Evolutionary conservation across 2,888 invertebrate species (phyloP).

Genomic region (Corbicula japonica): DNA sequence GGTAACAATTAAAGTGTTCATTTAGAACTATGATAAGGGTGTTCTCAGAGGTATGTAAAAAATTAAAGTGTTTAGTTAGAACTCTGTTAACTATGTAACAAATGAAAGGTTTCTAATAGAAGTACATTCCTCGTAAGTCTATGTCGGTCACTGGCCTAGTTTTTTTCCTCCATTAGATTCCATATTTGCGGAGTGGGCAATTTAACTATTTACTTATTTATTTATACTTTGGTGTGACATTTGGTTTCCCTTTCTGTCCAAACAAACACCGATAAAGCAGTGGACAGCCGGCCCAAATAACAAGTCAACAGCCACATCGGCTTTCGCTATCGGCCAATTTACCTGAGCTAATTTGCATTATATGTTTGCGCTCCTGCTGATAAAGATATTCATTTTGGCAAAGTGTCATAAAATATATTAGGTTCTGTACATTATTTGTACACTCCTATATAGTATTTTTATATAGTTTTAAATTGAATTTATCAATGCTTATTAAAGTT

Average conservation of each 20-base stretch:
- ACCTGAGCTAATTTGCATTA: constrained; percentile 14
- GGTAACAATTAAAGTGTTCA: too few species aligned
- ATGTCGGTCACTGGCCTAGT: too few species aligned
- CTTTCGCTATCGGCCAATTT: constrained; percentile 28
- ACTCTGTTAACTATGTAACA: too few species aligned
- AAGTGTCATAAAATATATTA: constrained; percentile 25
- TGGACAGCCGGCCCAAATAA: constrained; percentile 5
- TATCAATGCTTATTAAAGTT: background rate
- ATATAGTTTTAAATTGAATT: background rate
- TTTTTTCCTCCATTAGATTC: too few species aligned
- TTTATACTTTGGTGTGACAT: constrained; percentile 37
- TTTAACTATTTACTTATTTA: constrained; percentile 44
- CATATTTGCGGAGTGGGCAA: constrained; percentile 32
- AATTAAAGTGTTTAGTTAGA: too few species aligned
- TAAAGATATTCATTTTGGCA: constrained; percentile 22
- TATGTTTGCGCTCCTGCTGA: constrained; percentile 13
- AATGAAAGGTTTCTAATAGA: too few species aligned
- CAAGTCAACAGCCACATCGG: constrained; percentile 6
- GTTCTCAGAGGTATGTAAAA: too few species aligned
- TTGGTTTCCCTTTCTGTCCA: constrained; percentile 11
- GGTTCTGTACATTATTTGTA: too few species aligned
- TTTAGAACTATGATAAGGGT: too few species aligned
- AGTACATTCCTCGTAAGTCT: too few species aligned
- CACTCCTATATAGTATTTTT: background rate
- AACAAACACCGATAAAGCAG: constrained; percentile 5